Evolutionary conservation across 2,888 invertebrate genomes (phyloP).

Genomic region (Gymnocheta viridis): DNA sequence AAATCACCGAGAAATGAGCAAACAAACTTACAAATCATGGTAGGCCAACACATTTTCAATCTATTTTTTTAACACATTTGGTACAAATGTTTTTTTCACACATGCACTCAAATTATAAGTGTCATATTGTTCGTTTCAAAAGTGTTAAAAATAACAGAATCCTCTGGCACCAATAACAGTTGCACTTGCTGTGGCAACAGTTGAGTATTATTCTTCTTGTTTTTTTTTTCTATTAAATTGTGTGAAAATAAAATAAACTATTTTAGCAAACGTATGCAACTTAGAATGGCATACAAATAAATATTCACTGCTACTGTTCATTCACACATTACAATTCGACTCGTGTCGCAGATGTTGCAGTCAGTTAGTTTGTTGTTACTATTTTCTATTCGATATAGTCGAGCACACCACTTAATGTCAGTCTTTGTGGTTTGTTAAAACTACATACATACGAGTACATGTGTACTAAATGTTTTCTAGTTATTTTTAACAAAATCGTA

Average conservation of each 20-base stretch:
- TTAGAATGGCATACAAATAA: constrained; percentile 48
- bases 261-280: constrained; percentile 60
- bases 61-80: too few relatives aligned
- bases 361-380: background rate
- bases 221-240: background rate
- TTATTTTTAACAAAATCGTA: background rate
- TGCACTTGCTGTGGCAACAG: constrained; percentile 23
- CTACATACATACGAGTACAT: too few relatives aligned
- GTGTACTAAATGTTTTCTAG: constrained; percentile 19
- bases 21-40: too few relatives aligned
- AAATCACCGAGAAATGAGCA: too few relatives aligned
- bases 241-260: constrained; percentile 14
- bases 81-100: too few relatives aligned
- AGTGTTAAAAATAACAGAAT: constrained; percentile 3
- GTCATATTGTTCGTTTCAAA: background rate
- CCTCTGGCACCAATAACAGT: constrained; percentile 16
- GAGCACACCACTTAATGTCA: background rate
- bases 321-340: constrained; percentile 2
- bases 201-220: background rate
- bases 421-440: background rate
- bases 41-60: too few relatives aligned
- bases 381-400: background rate
- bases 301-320: constrained; percentile 47
- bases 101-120: background rate
- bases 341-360: constrained; percentile 25